Base-by-base conservation (phyloP, 2,113 vertebrate genomes). In the Phoxinus phoxinus region DNA sequence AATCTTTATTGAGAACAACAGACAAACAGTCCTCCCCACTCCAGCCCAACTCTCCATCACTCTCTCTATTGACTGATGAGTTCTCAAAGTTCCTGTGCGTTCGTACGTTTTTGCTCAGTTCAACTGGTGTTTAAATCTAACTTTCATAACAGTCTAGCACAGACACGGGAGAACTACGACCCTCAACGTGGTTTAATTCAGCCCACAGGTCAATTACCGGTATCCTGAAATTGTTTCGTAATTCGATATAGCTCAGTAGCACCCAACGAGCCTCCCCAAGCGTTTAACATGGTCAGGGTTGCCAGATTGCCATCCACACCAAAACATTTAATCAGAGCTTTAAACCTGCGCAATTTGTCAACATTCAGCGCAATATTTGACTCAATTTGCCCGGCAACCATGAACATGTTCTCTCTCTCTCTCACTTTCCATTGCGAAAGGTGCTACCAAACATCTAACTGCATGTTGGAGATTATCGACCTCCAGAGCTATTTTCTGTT, bases 1-100 rank as follows among this genome's bases (percentile, higher is more conserved):
- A 90, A 93, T 94, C 93, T 95, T 94, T 94, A 94, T 93, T 94
- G 94, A 94, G 93, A 94, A 90, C 89, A 82, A 94, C 90, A 89
- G 86, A 88, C 92, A 92, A 93, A 92, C 92, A 91, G 87, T 86
- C 88, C 89, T 81, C 65, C 85, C 77, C 85, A 72, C 84, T 90
- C 73, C 81, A 74, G 59, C 65, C 83, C 56, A 78, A 51, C 30
- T 59, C n/a, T 51, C 69, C 84, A 80, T 83, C 81, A 79, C 81
- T 71, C 84, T 89, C 78, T 35, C 41, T 86, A 89, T 86, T 91
- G 91, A 93, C 94, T 92, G 90, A 92, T 90, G 30, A 81, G 58
- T 53, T 67, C 86, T 79, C 69, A 58, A 84, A 84, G 83, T 83
- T 84, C 76, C 58, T 59, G 11, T 23, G 41, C 27, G 25, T 74